Evolutionary conservation across 2,797 vertebrate genomes (phyloP).

Genomic region (Choloepus didactylus): DNA sequence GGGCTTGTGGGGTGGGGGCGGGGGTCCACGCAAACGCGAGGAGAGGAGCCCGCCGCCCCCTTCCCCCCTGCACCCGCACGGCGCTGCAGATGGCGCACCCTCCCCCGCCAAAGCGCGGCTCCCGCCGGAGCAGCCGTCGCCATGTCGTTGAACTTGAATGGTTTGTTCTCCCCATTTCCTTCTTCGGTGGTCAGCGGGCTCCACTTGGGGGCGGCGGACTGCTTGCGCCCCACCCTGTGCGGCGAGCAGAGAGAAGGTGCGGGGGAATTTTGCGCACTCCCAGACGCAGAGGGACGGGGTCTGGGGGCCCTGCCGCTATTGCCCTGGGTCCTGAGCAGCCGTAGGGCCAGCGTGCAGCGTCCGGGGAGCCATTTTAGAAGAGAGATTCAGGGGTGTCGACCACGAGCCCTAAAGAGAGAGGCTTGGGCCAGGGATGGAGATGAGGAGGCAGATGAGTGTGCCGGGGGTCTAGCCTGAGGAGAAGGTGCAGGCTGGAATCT

Average conservation of each 20-base stretch:
- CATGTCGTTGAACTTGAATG: constrained; percentile 92
- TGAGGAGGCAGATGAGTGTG: constrained; percentile 61
- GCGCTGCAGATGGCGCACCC: constrained; percentile 75
- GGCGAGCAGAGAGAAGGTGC: constrained; percentile 1
- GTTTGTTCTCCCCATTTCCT: constrained; percentile 83
- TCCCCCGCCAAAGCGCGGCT: constrained; percentile 77
- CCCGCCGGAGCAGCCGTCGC: constrained; percentile 76
- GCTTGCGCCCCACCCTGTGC: constrained; percentile 16
- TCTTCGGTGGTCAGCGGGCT: constrained; percentile 63
- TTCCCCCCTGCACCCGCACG: background rate
- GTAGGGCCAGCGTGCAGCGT: constrained; percentile 78
- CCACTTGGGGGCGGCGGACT: constrained; percentile 43
- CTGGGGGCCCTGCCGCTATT: constrained; percentile 16
- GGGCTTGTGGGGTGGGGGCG: background rate
- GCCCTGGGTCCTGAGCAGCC: constrained; percentile 73
- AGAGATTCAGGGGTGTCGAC: constrained; percentile 78
- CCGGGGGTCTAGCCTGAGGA: background rate
- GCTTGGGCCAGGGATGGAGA: constrained; percentile 57
- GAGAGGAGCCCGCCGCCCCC: constrained; percentile 29
- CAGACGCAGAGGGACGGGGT: background rate
- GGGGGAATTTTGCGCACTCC: constrained; percentile 6
- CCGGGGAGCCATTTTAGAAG: constrained; percentile 89
- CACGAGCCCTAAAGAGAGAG: constrained; percentile 44
- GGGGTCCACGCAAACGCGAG: background rate
- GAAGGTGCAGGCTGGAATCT: background rate